Conservation (phyloP, 2,888 invertebrate species). For the Amphipyra tragopoginis region DNA sequence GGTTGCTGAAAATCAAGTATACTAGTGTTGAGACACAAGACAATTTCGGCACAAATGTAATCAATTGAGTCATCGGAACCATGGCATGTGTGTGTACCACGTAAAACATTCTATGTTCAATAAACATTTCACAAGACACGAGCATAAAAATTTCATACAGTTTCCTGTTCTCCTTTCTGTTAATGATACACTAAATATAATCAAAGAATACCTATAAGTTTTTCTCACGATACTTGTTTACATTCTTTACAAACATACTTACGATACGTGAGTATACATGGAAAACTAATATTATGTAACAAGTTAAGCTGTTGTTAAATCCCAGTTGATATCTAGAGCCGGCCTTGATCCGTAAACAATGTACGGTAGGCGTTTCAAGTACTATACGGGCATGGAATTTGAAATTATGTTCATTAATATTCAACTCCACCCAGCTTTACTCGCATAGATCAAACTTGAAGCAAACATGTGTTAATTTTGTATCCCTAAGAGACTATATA, state of each 20-base stretch:
- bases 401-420: slow-evolving; percentile 49
- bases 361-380: slow-evolving; percentile 43
- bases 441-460: slow-evolving; percentile 30
- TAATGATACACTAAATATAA: slow-evolving; percentile 7
- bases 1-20: too few relatives aligned
- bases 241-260: slow-evolving; percentile 27
- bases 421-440: slow-evolving; percentile 34
- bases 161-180: slow-evolving; percentile 22
- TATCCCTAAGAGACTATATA: slow-evolving; percentile 20
- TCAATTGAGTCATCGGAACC: not conserved
- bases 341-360: slow-evolving; percentile 56
- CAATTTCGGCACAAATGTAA: slow-evolving; percentile 3
- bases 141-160: slow-evolving; percentile 16
- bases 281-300: slow-evolving; percentile 36
- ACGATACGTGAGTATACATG: slow-evolving; percentile 16
- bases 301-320: slow-evolving; percentile 39
- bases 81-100: not conserved
- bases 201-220: not conserved
- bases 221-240: slow-evolving; percentile 7
- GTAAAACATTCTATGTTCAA: not conserved
- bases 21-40: not conserved
- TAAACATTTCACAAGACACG: not conserved
- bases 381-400: slow-evolving; percentile 45
- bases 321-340: slow-evolving; percentile 40
- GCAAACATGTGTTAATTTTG: slow-evolving; percentile 37